Evolutionary conservation across 1,140 invertebrate species (phyloP).

Genomic region (Artemia franciscana): DNA sequence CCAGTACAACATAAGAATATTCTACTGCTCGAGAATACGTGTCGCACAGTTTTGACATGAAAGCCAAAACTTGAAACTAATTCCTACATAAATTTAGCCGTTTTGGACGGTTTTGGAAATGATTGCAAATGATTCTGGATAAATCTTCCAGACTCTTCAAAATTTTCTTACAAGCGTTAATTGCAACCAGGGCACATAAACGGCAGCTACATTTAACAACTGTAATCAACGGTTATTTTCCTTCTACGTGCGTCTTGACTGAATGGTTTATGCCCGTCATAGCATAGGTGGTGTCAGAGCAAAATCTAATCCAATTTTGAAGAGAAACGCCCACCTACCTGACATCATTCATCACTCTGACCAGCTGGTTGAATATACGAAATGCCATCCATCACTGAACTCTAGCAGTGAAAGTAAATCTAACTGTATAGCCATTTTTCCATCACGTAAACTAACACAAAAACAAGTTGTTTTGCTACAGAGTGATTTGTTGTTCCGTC

Average conservation of each 20-base stretch:
- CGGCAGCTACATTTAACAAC: conserved; percentile 1
- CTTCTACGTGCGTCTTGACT: conserved; percentile 8
- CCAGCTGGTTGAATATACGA: not conserved
- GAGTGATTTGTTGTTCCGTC: conserved; percentile 11
- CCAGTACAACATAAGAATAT: no score
- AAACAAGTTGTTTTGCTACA: conserved; percentile 11
- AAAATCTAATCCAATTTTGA: conserved; percentile 8
- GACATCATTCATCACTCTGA: not conserved
- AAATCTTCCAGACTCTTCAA: conserved; percentile 1
- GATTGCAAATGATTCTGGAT: not conserved
- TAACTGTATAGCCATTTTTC: conserved; percentile 1
- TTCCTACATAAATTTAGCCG: not conserved
- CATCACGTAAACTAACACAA: conserved; percentile 11
- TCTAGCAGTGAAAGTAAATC: conserved; percentile 13
- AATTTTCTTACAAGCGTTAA: not conserved
- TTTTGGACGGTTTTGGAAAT: conserved; percentile 1
- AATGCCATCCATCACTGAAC: not conserved
- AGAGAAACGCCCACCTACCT: not conserved
- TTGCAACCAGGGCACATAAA: not conserved
- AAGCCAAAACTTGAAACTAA: not conserved
- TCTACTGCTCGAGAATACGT: conserved; percentile 1
- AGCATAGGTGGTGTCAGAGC: conserved; percentile 11
- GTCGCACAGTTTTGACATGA: conserved; percentile 3
- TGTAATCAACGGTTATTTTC: conserved; percentile 5
- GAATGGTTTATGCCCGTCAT: conserved; percentile 10